Evolutionary conservation across 2,113 vertebrate genomes (phyloP).

Genomic region (Cacatua alba): DNA sequence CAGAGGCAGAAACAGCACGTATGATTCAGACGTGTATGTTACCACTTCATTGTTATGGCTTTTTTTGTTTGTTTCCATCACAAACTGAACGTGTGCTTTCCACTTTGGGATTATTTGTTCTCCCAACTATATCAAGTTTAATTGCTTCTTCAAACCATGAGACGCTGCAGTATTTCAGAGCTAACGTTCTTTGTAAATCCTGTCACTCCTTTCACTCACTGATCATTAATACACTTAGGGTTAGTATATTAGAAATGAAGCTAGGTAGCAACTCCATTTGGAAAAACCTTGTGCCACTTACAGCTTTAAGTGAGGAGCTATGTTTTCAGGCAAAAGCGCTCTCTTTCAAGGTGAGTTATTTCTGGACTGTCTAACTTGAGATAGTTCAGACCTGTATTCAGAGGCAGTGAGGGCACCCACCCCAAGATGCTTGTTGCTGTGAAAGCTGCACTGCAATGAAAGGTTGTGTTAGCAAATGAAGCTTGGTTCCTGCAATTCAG

Average conservation of each 20-base stretch:
- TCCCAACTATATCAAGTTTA: conserved; percentile 38
- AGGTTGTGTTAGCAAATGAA: background rate
- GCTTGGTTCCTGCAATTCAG: background rate
- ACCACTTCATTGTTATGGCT: background rate
- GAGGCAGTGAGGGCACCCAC: background rate
- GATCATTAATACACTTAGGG: background rate
- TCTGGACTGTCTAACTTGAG: background rate
- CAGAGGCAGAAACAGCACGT: background rate
- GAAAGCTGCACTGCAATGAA: background rate
- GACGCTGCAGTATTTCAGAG: background rate
- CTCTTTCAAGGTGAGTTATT: background rate
- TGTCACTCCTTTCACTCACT: conserved; percentile 13
- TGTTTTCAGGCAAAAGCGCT: background rate
- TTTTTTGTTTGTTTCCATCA: background rate
- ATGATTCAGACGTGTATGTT: background rate
- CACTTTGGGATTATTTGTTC: conserved; percentile 44
- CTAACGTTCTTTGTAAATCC: background rate
- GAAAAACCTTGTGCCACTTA: background rate
- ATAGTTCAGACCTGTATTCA: background rate
- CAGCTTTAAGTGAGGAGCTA: background rate
- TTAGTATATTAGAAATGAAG: background rate
- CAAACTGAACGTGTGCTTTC: background rate
- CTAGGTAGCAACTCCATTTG: background rate
- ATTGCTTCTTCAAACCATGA: conserved; percentile 9
- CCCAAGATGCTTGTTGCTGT: background rate